phyloP scores from a whole-genome alignment of 2,797 vertebrate genomes.

The Odontamblyopus lacepedii region DNA sequence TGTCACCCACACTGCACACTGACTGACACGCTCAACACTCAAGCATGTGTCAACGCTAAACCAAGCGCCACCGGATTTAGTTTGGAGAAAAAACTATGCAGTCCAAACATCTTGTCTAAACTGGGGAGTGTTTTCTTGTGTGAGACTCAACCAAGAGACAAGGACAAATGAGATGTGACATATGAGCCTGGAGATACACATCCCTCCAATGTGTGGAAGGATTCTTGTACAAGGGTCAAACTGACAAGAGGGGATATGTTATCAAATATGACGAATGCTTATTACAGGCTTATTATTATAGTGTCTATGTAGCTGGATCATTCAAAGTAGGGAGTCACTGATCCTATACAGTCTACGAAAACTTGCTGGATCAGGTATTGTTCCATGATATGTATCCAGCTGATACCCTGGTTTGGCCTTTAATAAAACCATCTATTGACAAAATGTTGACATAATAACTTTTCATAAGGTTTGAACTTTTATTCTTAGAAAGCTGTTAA shows the following conservation, averaged over 20 bases:
- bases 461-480: no score
- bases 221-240: not conserved
- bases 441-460: no score
- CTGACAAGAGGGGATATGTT: not conserved
- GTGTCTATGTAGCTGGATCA: not conserved
- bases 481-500: no score
- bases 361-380: no score
- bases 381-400: no score
- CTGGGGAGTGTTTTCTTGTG: conserved; percentile 13
- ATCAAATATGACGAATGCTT: not conserved
- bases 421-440: no score
- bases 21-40: conserved; percentile 28
- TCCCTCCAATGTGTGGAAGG: conserved; percentile 25
- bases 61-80: conserved; percentile 7
- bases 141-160: not conserved
- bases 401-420: no score
- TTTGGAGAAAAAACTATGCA: conserved; percentile 5
- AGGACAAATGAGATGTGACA: conserved; percentile 30
- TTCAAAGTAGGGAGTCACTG: not conserved
- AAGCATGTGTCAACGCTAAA: conserved; percentile 10
- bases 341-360: no score
- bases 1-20: conserved; percentile 31
- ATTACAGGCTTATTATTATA: not conserved
- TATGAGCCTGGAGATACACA: conserved; percentile 20
- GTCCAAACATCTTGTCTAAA: not conserved